Evolutionary conservation across 2,113 vertebrate species (phyloP).

Genomic region (Coregonus clupeaformis): DNA sequence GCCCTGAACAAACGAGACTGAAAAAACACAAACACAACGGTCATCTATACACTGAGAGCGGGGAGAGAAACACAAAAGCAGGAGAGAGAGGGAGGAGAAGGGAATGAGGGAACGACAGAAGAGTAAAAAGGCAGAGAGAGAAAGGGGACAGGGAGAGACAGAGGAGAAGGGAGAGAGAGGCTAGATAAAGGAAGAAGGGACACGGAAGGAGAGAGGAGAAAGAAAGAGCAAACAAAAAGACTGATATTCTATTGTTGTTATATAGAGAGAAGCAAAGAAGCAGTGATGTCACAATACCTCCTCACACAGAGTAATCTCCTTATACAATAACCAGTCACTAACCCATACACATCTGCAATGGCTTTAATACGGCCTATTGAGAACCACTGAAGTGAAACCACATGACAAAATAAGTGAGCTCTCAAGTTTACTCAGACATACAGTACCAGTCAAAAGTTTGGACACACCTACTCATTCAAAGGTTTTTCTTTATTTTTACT

Average conservation of each 20-base stretch:
- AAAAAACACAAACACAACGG: slow-evolving; percentile 34
- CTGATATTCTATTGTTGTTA: not conserved
- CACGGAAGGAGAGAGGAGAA: not conserved
- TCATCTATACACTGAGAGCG: slow-evolving; percentile 1
- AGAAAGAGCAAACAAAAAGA: not conserved
- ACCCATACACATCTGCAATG: not conserved
- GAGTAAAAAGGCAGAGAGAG: not conserved
- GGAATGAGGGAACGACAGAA: not conserved
- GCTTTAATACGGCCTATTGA: not conserved
- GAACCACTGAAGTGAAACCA: not conserved
- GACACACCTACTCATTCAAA: too few species aligned
- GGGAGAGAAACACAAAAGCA: not conserved
- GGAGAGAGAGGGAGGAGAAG: not conserved
- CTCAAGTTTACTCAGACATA: not conserved
- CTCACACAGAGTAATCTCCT: not conserved
- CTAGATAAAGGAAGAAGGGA: not conserved
- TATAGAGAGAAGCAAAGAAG: not conserved
- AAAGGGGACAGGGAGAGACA: not conserved
- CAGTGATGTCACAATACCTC: not conserved
- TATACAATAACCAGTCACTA: not conserved
- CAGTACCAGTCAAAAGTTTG: too few species aligned
- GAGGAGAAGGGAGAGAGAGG: not conserved
- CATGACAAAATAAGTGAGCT: not conserved
- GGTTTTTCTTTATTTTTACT: too few species aligned
- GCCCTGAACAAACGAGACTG: slow-evolving; percentile 28